phyloP scores from a whole-genome alignment of 2,113 vertebrate species.

The Regulus satrapa region DNA sequence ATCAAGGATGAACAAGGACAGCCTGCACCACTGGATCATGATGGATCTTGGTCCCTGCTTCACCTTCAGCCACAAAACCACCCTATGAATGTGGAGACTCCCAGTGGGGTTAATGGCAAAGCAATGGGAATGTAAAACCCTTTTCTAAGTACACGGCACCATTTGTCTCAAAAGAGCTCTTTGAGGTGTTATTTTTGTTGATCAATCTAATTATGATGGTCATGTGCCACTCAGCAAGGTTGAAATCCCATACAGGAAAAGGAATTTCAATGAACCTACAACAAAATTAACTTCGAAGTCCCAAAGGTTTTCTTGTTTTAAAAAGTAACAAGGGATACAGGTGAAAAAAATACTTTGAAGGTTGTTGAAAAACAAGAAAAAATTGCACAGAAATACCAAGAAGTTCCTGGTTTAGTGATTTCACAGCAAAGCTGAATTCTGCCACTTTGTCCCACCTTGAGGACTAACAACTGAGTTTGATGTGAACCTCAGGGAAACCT shows the following conservation, averaged over 20 bases:
- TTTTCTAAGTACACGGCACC: not conserved
- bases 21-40: not conserved
- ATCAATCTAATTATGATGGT: not conserved
- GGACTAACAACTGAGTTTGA: not conserved
- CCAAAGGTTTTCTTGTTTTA: not conserved
- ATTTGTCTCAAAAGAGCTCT: not conserved
- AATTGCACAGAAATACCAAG: not conserved
- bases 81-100: not conserved
- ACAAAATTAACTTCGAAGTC: not conserved
- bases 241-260: not conserved
- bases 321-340: not conserved
- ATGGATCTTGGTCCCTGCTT: not conserved
- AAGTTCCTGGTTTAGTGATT: not conserved
- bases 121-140: fast-evolving
- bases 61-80: not conserved
- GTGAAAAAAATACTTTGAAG: not conserved
- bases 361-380: not conserved
- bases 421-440: not conserved
- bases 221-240: not conserved
- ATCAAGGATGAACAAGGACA: not conserved
- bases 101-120: not conserved
- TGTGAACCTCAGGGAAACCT: not conserved
- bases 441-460: not conserved
- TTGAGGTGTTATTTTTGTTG: not conserved
- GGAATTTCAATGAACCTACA: not conserved